These are phyloP conservation scores for Pectinophora gossypiella DNA, from an alignment of 1,140 invertebrate genomes.

Conservation along the genomic window DNA sequence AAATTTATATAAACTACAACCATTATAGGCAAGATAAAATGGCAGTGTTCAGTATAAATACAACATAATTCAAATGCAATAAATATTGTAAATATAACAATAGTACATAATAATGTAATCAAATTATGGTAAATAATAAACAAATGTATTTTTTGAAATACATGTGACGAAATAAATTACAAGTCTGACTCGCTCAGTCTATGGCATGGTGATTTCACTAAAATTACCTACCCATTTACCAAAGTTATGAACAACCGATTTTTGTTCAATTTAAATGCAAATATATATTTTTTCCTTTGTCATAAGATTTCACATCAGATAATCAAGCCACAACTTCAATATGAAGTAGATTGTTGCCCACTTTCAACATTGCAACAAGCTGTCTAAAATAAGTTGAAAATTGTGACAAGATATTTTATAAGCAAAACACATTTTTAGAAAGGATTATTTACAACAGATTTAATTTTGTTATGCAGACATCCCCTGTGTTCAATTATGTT, in stretches of 20 bases:
- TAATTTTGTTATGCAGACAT: background rate
- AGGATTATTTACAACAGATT: conserved; percentile 4
- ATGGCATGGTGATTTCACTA: background rate
- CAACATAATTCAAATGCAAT: background rate
- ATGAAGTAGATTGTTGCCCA: conserved; percentile 26
- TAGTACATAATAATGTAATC: background rate
- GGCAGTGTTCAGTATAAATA: background rate
- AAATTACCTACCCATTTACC: background rate
- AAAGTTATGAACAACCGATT: background rate
- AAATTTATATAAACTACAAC: background rate
- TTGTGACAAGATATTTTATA: too few relatives aligned
- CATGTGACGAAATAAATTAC: too few relatives aligned
- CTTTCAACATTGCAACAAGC: background rate
- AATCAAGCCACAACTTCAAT: conserved; percentile 29
- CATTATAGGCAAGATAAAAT: background rate
- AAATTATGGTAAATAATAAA: background rate
- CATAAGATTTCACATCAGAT: conserved; percentile 9
- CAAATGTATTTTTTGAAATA: too few relatives aligned
- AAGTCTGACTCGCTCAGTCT: conserved; percentile 11
- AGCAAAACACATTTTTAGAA: too few relatives aligned
- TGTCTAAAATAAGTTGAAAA: too few relatives aligned
- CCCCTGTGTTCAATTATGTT: background rate
- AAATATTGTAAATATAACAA: background rate
- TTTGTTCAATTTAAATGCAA: conserved; percentile 16
- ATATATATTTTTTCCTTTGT: conserved; percentile 12